phyloP scores from a whole-genome alignment of 2,797 vertebrate species.

The Sebastes trivittatus region DNA sequence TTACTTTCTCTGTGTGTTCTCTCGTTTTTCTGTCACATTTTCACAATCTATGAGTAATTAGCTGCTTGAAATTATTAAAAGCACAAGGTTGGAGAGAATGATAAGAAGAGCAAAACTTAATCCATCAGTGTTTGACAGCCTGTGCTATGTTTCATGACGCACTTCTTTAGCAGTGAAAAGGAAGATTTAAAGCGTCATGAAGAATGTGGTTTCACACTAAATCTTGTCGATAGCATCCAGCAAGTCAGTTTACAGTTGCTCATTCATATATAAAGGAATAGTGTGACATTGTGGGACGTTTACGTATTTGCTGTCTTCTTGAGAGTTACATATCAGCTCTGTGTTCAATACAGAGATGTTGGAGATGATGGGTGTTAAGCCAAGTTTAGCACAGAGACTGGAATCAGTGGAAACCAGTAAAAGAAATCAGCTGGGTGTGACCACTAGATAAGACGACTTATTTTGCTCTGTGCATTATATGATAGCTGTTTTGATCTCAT shows the following conservation, averaged over 20 bases:
- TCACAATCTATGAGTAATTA: constrained; percentile 16
- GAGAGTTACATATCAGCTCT: no score
- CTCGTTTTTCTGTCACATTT: background rate
- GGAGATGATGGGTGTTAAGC: background rate
- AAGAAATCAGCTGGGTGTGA: background rate
- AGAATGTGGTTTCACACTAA: background rate
- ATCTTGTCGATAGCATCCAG: background rate
- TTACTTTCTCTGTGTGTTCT: constrained; percentile 1
- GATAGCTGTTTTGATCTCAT: background rate
- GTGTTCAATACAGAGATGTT: background rate
- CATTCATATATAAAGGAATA: background rate
- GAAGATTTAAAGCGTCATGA: background rate
- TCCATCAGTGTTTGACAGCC: constrained; percentile 13
- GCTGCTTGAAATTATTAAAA: constrained; percentile 9
- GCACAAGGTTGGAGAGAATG: constrained; percentile 7
- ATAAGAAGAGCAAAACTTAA: constrained; percentile 14
- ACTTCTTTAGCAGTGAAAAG: background rate
- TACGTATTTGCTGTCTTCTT: background rate
- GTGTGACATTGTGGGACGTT: background rate
- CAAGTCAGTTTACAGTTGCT: background rate
- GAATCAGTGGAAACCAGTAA: background rate
- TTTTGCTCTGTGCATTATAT: background rate
- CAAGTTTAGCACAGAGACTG: background rate
- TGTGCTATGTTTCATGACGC: background rate
- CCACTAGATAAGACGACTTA: background rate